phyloP scores from a whole-genome alignment of 2,888 invertebrate species.

The Leucoma salicis region DNA sequence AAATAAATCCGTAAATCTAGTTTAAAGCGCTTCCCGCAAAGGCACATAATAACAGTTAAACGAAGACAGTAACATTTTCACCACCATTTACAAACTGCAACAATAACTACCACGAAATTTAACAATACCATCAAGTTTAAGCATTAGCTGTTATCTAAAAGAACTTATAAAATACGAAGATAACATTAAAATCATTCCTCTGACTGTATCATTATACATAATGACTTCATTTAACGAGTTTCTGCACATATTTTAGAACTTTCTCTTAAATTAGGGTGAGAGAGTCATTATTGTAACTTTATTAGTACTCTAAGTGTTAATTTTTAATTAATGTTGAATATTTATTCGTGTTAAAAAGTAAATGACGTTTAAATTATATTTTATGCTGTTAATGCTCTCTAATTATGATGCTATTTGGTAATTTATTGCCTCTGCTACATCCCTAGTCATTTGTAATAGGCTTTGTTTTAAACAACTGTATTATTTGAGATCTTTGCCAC shows the following conservation, averaged over 20 bases:
- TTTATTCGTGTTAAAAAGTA: background rate
- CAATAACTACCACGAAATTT: background rate
- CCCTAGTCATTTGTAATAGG: background rate
- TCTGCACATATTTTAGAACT: conserved; percentile 21
- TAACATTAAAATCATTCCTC: conserved; percentile 10
- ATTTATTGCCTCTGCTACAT: background rate
- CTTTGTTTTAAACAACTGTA: no score
- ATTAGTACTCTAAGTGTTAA: conserved; percentile 19
- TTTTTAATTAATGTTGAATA: conserved; percentile 18
- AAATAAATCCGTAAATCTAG: no score
- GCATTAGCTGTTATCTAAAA: background rate
- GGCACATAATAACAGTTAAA: no score
- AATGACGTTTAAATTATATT: background rate
- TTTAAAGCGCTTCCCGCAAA: no score
- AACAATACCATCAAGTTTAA: background rate
- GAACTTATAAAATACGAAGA: background rate
- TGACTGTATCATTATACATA: conserved; percentile 11
- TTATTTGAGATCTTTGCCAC: no score
- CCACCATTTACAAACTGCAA: no score
- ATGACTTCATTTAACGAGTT: conserved; percentile 21
- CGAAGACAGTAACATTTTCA: no score
- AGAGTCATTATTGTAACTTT: conserved; percentile 10
- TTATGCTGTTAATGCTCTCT: background rate
- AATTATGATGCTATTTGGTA: background rate
- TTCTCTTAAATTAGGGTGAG: conserved; percentile 30